Evolutionary conservation across 2,888 invertebrate genomes (phyloP).

Genomic region (Lathronympha strigana): DNA sequence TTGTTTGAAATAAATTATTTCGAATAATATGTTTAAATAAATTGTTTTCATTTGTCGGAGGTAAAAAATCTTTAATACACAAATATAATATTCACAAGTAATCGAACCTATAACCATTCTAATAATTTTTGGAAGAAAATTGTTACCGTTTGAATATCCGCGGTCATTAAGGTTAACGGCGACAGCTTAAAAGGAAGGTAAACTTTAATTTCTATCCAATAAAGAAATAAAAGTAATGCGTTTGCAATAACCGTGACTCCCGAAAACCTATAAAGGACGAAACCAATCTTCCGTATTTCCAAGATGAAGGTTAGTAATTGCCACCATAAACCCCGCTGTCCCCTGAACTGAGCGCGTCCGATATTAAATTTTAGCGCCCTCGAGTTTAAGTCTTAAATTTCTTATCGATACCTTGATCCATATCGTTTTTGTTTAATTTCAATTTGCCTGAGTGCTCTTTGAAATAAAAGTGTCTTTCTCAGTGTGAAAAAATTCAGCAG

Average conservation of each 20-base stretch:
- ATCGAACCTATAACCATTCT: no score
- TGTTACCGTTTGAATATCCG: no score
- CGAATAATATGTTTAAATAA: no score
- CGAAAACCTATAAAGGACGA: slow-evolving; percentile 73
- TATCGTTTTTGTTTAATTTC: slow-evolving; percentile 67
- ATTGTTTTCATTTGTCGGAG: no score
- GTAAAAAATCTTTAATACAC: no score
- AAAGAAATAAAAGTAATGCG: slow-evolving; percentile 59
- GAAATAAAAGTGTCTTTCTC: slow-evolving; percentile 56
- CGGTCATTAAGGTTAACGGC: neutral
- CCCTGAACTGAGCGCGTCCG: slow-evolving; percentile 64
- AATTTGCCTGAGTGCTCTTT: slow-evolving; percentile 59
- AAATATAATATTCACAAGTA: no score
- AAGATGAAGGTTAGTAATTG: slow-evolving; percentile 80
- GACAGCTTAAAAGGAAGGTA: slow-evolving; percentile 18
- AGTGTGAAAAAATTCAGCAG: slow-evolving; percentile 40
- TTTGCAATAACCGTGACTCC: slow-evolving; percentile 64
- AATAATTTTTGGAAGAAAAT: no score
- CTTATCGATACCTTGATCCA: slow-evolving; percentile 65
- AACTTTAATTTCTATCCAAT: slow-evolving; percentile 48
- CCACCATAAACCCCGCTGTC: slow-evolving; percentile 76
- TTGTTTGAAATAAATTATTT: no score
- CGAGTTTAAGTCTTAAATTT: slow-evolving; percentile 70
- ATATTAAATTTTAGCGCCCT: slow-evolving; percentile 78
- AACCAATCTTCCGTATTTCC: slow-evolving; percentile 74